Evolutionary conservation across 2,113 vertebrate species (phyloP).

Genomic region (Elgaria multicarinata): DNA sequence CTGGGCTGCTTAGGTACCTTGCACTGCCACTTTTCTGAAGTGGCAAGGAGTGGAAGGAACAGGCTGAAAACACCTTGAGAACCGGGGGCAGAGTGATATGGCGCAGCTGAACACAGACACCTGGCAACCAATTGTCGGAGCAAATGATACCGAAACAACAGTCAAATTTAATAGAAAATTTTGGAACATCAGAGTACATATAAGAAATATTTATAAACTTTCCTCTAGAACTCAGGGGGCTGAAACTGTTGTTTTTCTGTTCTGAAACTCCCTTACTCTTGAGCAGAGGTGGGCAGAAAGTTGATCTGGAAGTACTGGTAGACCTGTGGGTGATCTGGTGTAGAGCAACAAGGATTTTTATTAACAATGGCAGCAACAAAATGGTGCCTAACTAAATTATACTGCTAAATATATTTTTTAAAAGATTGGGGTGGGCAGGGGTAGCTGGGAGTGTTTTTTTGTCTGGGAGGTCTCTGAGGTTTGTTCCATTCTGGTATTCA

Average conservation of each 20-base stretch:
- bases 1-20: neutral
- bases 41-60: neutral
- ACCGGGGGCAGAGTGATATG: neutral
- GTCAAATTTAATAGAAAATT: neutral
- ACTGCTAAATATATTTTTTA: too few relatives aligned
- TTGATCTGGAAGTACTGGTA: neutral
- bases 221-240: neutral
- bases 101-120: neutral
- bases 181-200: neutral
- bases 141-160: neutral
- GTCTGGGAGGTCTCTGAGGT: too few relatives aligned
- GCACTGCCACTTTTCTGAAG: neutral
- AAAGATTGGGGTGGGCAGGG: neutral
- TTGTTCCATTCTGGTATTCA: neutral
- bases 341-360: neutral
- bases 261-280: neutral
- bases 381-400: neutral
- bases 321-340: neutral
- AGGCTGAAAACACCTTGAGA: neutral
- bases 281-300: neutral
- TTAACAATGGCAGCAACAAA: neutral
- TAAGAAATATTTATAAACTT: neutral
- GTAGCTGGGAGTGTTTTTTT: neutral
- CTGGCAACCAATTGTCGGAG: neutral
- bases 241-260: neutral